phyloP scores from a whole-genome alignment of 2,113 vertebrate species.

The Dicentrarchus labrax region DNA sequence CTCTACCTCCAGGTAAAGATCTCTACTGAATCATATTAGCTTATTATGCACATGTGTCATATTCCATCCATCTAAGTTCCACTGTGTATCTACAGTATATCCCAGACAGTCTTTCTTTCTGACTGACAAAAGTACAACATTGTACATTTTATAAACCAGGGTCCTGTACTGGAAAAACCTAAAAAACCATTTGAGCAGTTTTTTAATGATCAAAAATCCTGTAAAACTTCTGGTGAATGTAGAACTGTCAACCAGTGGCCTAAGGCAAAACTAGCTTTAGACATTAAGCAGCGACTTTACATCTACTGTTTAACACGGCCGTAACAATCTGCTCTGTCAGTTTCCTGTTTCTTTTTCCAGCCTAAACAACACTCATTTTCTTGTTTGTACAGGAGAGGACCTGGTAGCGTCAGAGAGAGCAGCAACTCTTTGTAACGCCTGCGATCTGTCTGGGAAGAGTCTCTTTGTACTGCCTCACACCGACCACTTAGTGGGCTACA shows the following conservation, averaged over 20 bases:
- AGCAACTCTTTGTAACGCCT: constrained; percentile 91
- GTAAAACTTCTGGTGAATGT: not conserved
- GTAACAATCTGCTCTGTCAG: not conserved
- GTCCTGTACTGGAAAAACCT: not conserved
- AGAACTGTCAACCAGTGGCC: not conserved
- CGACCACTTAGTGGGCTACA: constrained; percentile 98
- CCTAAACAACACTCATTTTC: not conserved
- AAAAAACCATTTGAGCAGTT: not conserved
- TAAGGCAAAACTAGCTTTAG: not conserved
- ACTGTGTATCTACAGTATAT: not conserved
- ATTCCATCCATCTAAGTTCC: not conserved
- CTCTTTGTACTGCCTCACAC: constrained; percentile 98
- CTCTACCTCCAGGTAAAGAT: constrained; percentile 93
- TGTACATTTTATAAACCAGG: not conserved
- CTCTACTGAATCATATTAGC: not conserved
- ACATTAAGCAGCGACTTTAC: no score
- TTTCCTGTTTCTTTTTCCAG: not conserved
- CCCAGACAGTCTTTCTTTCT: not conserved
- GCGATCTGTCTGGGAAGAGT: constrained; percentile 97
- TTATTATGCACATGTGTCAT: not conserved
- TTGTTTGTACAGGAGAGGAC: constrained; percentile 90
- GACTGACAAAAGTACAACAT: not conserved
- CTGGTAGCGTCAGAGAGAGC: constrained; percentile 96
- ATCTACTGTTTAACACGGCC: not conserved
- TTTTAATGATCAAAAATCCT: not conserved